Evolutionary conservation across 2,113 vertebrate genomes (phyloP), one percentile per base, ranked within the genome.

Genomic region (Paradoxurus hermaphroditus): DNA sequence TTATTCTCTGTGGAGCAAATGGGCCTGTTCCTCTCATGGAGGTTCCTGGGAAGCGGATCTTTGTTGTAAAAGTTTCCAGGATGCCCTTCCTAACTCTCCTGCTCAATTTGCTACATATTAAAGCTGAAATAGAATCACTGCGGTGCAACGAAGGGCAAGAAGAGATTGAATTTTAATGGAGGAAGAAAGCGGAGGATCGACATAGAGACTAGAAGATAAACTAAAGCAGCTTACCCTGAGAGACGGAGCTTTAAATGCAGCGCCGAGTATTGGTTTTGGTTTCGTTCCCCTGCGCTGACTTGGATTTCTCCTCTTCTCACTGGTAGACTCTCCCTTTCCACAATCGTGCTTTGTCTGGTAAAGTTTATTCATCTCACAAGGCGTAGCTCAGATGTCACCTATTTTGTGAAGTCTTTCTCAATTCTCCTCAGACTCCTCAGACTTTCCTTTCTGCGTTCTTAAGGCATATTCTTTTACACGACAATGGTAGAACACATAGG

Each of bases 101-200:
- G 31, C 56, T 79, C 31, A 16, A 14, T 39, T 72, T 72, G 59
- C 36, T 92, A 8, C 14, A 3, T 78, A 23, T 88, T 82, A 86
- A 95, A 94, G 39, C 36, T 62, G 59, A 73, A 78, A 41, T 15
- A 59, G 39, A 79, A 63, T 44, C 67, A 39, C 62, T 70, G n/a
- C 67, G 44, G 63, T 63, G 8, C 51, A 41, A 51, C 51, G 83
- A 94, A 78, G 7, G 41, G 0, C 1, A 11, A 81, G 86, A 82
- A 73, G 25, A 59, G 25, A 86, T 31, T 89, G 67, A 91, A 56
- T 83, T 96, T 96, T 83, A 93, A 59, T 41, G 79, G 51, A 88
- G 34, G 65, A 90, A 86, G 83, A 44, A 90, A 90, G 93, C n/a
- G 41, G 53, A 92, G 85, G 86, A 44, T 81, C 41, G 59, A 53